Base-by-base conservation (phyloP, 2,113 vertebrate species). In the Hucho hucho region DNA sequence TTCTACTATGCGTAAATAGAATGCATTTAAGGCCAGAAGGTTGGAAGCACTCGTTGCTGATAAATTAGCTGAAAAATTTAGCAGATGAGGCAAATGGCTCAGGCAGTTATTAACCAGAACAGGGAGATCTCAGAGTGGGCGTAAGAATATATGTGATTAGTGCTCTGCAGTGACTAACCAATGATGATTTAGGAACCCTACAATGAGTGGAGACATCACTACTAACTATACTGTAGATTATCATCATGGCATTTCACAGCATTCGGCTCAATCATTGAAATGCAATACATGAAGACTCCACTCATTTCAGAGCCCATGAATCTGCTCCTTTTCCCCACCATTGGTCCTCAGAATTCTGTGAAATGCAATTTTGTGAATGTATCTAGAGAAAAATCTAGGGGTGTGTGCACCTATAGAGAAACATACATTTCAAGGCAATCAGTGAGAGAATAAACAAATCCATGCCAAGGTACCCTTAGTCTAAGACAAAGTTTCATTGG, bases 31-130 rank as follows among this genome's bases (percentile, higher is more conserved):
- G 37, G 37, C 37, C 37, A 43, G 37, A 43, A 43, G 37, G 2
- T 43, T 43, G 9, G 37, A 43, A 43, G 37, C 37, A 43, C 37
- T 12, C 9, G 9, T 43, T 43, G 37, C 37, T 43, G 37, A 43
- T 43, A 43, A 43, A 43, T 43, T 43, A 1, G 2, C 37, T 43
- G 37, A 43, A 2, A 2, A 9, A 0, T 37, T 2, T 43, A 9
- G 7, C 37, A 43, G 37, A 9, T 43, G 7, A 43, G 37, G 9
- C 37, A 64, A 14, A 25, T 28, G 6, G 4, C 25, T 64, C 13
- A 63, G 24, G n/a, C 63, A 24, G 63, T 14, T 43, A 43, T 43
- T 81, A 73, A 72, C 73, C 79, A 74, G 73, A 80, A 75, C 75
- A 80, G 78, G 29, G 29, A 56, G 28, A 11, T 22, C 37, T 69